These are phyloP conservation scores for Apoda limacodes DNA, from an alignment of 2,888 invertebrate species.

Conservation along the genomic window DNA sequence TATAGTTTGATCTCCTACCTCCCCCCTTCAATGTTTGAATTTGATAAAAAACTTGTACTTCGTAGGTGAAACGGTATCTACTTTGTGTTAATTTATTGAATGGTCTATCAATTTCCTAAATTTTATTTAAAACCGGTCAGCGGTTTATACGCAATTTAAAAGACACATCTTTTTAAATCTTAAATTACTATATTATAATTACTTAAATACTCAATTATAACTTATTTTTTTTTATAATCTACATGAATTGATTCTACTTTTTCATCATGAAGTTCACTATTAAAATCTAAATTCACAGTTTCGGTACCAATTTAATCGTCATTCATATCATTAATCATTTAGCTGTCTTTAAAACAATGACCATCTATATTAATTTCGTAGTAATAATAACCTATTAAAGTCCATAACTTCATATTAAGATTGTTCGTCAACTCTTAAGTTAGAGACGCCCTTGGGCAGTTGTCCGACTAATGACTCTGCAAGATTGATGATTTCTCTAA, in stretches of 20 bases:
- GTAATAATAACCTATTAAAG: constrained; percentile 55
- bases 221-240: background rate
- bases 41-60: too few relatives aligned
- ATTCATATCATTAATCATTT: constrained; percentile 45
- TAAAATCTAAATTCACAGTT: background rate
- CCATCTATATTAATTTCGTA: constrained; percentile 47
- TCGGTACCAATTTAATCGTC: background rate
- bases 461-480: constrained; percentile 47
- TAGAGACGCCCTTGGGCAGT: constrained; percentile 53
- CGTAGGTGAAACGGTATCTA: too few relatives aligned
- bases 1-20: too few relatives aligned
- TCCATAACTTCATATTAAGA: constrained; percentile 49
- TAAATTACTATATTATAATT: too few relatives aligned
- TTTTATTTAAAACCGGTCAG: too few relatives aligned
- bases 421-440: constrained; percentile 54
- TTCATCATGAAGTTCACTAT: background rate
- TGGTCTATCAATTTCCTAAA: too few relatives aligned
- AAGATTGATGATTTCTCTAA: constrained; percentile 65
- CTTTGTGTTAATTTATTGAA: too few relatives aligned
- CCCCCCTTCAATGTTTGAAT: too few relatives aligned
- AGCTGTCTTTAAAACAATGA: constrained; percentile 63
- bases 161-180: too few relatives aligned
- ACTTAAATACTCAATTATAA: too few relatives aligned
- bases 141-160: too few relatives aligned
- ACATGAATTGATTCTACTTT: background rate